A percentile compares a stretch with the other conserved stretches of the same genome.
Conservation (phyloP, 2,888 invertebrate genomes). For the Tetragonisca angustula region DNA sequence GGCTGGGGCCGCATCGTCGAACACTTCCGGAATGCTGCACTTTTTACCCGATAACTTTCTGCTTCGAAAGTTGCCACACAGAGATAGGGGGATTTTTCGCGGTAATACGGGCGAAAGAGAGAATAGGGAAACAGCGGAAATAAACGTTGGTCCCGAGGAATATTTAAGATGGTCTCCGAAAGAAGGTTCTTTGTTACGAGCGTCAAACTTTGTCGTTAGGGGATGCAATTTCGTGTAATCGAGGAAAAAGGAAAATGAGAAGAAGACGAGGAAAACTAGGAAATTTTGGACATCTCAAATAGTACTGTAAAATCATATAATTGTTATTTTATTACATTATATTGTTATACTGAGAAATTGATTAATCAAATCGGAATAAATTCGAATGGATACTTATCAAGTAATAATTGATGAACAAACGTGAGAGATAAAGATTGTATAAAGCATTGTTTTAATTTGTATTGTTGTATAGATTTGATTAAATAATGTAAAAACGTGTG, state of each 20-base stretch:
- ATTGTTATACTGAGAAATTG: neutral
- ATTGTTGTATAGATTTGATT: neutral
- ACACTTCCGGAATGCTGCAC: conserved; percentile 4
- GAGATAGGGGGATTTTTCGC: neutral
- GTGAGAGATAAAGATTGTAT: neutral
- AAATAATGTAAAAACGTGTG: neutral
- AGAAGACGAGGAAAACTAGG: neutral
- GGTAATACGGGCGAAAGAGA: neutral
- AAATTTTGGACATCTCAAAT: neutral
- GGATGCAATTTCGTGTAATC: neutral
- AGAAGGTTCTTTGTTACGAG: neutral
- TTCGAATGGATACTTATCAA: neutral
- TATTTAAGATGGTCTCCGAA: neutral
- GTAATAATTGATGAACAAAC: neutral
- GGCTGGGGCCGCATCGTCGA: neutral
- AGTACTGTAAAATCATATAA: neutral
- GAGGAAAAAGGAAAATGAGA: neutral
- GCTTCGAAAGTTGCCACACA: neutral
- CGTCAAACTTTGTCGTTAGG: neutral
- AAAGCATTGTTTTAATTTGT: neutral
- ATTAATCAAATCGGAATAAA: neutral
- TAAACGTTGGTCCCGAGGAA: neutral
- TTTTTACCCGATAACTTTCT: conserved; percentile 28
- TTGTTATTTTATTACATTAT: too few species aligned
- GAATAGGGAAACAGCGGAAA: conserved; percentile 8